phyloP scores from a whole-genome alignment of 2,113 vertebrate species.

The Sterrhoptilus dennistouni region DNA sequence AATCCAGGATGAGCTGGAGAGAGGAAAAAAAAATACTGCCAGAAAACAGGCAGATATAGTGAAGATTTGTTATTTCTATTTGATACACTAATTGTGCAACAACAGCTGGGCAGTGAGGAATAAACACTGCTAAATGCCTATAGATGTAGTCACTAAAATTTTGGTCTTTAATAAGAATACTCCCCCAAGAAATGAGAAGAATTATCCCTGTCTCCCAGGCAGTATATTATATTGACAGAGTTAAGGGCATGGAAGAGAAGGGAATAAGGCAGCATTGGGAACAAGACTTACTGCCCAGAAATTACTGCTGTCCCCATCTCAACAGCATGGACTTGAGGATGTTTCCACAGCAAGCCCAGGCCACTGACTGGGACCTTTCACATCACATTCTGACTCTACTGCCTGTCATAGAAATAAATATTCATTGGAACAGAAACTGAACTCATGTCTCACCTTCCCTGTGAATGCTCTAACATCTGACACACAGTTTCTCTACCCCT shows the following conservation, averaged over 20 bases:
- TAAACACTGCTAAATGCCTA: neutral
- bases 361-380: neutral
- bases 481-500: neutral
- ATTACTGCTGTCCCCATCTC: neutral
- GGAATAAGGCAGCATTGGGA: neutral
- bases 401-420: neutral
- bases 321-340: neutral
- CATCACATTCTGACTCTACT: neutral
- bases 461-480: neutral
- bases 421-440: neutral
- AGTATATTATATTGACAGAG: neutral
- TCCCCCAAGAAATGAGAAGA: neutral
- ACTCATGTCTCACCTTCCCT: neutral
- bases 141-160: neutral
- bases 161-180: neutral
- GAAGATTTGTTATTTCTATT: neutral
- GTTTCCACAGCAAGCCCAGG: neutral
- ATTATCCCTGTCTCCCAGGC: neutral
- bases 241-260: neutral
- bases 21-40: neutral
- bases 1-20: neutral
- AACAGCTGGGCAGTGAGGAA: neutral
- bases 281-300: neutral
- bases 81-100: neutral
- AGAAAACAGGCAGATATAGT: neutral